These are phyloP conservation scores for Coptotermes formosanus DNA, from an alignment of 1,140 invertebrate species.

Conservation along the genomic window DNA sequence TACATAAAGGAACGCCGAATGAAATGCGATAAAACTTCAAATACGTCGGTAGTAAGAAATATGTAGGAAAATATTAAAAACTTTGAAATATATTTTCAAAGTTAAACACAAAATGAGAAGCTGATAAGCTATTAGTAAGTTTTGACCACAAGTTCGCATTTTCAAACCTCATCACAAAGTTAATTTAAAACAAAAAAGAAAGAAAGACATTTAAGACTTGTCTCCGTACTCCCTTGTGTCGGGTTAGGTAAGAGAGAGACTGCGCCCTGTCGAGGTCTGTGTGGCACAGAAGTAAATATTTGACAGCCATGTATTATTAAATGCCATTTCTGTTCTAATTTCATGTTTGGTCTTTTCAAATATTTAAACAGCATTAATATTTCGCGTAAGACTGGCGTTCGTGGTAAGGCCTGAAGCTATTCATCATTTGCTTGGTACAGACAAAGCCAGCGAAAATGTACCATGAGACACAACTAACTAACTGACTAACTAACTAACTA, in stretches of 20 bases:
- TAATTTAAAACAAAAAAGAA: background rate
- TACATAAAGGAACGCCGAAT: background rate
- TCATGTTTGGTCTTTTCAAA: conserved; percentile 8
- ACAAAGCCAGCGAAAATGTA: background rate
- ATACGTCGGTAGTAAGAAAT: too few relatives aligned
- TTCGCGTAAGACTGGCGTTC: background rate
- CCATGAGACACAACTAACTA: background rate
- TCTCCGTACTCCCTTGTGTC: background rate
- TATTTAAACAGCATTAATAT: background rate
- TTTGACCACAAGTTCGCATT: background rate
- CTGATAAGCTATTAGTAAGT: background rate
- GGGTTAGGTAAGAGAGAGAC: background rate
- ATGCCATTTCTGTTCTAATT: conserved; percentile 5
- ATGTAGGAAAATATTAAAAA: background rate
- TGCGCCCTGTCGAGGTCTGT: background rate
- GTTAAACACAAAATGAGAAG: background rate
- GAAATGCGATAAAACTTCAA: background rate
- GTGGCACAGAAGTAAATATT: background rate
- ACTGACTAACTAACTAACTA: too few relatives aligned
- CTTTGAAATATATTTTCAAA: background rate
- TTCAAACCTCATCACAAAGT: background rate
- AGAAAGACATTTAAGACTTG: background rate
- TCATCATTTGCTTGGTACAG: background rate
- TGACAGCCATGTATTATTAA: conserved; percentile 9
- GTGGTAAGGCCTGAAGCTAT: background rate